Evolutionary conservation across 2,113 vertebrate species (phyloP), one percentile per base, ranked within the genome.

Genomic region (Poeciliopsis occidentalis): DNA sequence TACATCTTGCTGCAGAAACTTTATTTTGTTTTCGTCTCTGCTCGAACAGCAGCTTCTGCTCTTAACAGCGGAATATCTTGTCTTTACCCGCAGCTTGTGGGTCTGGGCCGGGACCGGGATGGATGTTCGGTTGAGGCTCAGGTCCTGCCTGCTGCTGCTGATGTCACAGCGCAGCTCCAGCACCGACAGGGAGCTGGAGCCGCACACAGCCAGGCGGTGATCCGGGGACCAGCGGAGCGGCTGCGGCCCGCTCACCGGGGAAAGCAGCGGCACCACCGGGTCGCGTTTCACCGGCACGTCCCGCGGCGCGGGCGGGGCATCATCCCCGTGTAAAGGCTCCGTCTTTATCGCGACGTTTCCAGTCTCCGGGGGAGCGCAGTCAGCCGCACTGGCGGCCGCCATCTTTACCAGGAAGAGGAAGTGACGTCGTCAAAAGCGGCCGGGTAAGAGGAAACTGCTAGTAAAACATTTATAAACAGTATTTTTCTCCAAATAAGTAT

Each of bases 171-270:
- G 89, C 69, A 97, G 93, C 90, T 99, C 98, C 91, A 98, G 87
- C 70, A 98, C 76, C 0, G 95, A 92, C 84, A 98, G 87, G 88
- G 96, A 96, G 84, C 89, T 93, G 73, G 91, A 89, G 57, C 95
- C 97, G 88, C 95, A 96, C 67, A 96, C 96, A 1, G 97, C 95
- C 71, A 99, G 92, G 65, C 97, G 95, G 92, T 98, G 96, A 11
- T 98, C 98, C 85, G 97, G 95, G 0, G 97, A 97, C 98, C 97
- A 98, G 39, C 93, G 75, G 54, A 98, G 92, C 32, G 97, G 97
- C 89, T 98, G 96, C 84, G 95, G 30, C 26, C 97, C 97, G 91
- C 95, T 96, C n/a, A 96, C 94, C 0, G 96, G 85, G 15, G 95
- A 90, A 82, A 96, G 78, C 72, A 98, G 93, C 80, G 90, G 86